A percentile compares a stretch with the other conserved stretches of the same genome.
Conservation (phyloP, 2,797 vertebrate genomes). For the Mormyrops attenuatus region DNA sequence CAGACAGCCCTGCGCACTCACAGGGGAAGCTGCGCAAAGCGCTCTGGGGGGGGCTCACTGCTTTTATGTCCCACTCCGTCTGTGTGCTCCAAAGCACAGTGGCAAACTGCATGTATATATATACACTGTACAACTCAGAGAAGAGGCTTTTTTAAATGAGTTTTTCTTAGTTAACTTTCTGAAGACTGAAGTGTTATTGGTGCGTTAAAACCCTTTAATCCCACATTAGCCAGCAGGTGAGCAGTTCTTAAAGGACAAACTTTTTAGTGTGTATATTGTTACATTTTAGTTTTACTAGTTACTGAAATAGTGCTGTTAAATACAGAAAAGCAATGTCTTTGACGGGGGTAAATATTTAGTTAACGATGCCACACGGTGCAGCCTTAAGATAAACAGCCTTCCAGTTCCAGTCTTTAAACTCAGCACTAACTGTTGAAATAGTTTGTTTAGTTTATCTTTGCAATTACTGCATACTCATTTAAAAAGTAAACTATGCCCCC, state of each 20-base stretch:
- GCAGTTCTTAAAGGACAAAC: not conserved
- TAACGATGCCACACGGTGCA: not conserved
- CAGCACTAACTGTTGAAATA: slow-evolving; percentile 33
- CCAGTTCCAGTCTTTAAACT: slow-evolving; percentile 31
- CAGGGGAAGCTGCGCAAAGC: not conserved
- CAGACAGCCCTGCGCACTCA: not conserved
- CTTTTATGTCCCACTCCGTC: not conserved
- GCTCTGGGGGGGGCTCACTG: not conserved
- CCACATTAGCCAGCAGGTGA: not conserved
- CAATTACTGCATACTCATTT: slow-evolving; percentile 21
- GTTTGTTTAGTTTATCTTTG: slow-evolving; percentile 38
- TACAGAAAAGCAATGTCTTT: not conserved
- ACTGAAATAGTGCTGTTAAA: slow-evolving; percentile 1
- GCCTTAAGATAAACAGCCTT: not conserved
- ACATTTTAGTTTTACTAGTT: not conserved
- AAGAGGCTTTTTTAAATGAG: not conserved
- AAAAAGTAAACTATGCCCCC: slow-evolving; percentile 21
- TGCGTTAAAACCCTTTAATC: not conserved
- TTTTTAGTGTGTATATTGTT: not conserved
- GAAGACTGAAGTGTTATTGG: not conserved
- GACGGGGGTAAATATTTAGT: slow-evolving; percentile 17
- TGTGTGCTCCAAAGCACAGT: not conserved
- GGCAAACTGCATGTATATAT: not conserved
- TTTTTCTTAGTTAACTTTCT: not conserved
- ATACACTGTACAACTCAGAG: not conserved